Percentiles rank a stretch among this genome's conserved stretches.
These are phyloP conservation scores for Cromileptes altivelis DNA, from an alignment of 2,113 vertebrate species.

Conservation along the genomic window DNA sequence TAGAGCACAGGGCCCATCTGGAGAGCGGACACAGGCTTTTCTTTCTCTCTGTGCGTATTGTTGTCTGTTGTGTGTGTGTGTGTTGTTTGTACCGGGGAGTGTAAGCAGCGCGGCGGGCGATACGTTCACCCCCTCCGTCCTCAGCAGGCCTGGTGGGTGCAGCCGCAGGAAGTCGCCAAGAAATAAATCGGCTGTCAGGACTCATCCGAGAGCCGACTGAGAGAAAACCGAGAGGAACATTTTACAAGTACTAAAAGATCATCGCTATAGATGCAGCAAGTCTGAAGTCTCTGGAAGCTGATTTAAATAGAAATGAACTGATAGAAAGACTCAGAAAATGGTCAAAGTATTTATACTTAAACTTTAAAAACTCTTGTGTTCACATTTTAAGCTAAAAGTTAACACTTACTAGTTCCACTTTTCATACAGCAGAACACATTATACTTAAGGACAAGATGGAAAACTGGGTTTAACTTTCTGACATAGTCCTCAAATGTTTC, in stretches of 20 bases:
- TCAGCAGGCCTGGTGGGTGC: constrained; percentile 23
- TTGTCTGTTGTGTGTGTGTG: constrained; percentile 41
- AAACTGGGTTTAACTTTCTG: neutral
- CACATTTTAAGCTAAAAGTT: too few species aligned
- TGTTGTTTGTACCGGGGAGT: constrained; percentile 9
- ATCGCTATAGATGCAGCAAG: neutral
- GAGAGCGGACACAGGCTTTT: constrained; percentile 80
- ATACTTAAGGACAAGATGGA: too few species aligned
- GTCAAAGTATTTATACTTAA: neutral
- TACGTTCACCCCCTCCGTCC: constrained; percentile 35
- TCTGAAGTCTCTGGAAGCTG: neutral
- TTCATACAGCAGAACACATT: too few species aligned
- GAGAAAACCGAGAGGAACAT: neutral
- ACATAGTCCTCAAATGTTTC: neutral
- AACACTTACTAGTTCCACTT: too few species aligned
- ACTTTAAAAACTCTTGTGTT: neutral
- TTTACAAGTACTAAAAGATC: neutral
- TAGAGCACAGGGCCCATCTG: constrained; percentile 90
- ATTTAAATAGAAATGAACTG: neutral
- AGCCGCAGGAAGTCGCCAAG: constrained; percentile 17
- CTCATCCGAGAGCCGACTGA: neutral
- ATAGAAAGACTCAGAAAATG: neutral
- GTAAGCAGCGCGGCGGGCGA: constrained; percentile 17
- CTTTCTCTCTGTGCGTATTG: constrained; percentile 17
- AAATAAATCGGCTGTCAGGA: constrained; percentile 43